Percentiles rank a stretch among this genome's conserved stretches.
Conservation (phyloP, 2,888 invertebrate genomes). For the Hemicrepidius hirtus region DNA sequence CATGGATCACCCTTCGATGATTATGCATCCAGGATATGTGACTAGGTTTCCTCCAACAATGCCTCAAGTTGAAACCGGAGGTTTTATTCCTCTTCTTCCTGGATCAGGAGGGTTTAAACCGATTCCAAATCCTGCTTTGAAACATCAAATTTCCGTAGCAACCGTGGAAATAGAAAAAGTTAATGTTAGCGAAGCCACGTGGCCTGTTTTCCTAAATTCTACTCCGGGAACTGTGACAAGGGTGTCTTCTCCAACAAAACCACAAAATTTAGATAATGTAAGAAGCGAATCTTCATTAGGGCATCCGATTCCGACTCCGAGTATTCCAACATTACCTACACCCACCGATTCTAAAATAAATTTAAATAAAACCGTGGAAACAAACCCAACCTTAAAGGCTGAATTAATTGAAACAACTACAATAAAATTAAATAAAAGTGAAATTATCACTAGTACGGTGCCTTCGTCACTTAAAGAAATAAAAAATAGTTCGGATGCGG, state of each 20-base stretch:
- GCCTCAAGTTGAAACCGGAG: constrained; percentile 83
- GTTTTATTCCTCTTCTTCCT: constrained; percentile 85
- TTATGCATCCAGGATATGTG: neutral
- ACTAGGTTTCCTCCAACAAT: constrained; percentile 71
- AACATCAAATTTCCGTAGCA: constrained; percentile 23
- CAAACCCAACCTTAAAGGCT: too few species aligned
- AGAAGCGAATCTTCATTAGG: constrained; percentile 1
- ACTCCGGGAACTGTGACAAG: constrained; percentile 1
- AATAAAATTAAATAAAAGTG: neutral
- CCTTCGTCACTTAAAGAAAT: neutral
- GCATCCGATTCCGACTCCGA: constrained; percentile 12
- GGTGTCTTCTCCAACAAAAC: neutral
- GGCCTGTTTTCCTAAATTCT: constrained; percentile 45
- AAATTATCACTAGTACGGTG: neutral
- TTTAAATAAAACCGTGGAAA: constrained; percentile 24
- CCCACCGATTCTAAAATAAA: neutral
- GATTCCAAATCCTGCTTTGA: constrained; percentile 72
- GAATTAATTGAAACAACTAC: neutral
- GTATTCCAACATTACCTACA: constrained; percentile 16
- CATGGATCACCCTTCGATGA: too few species aligned
- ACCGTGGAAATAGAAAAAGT: constrained; percentile 56
- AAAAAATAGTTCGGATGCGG: neutral
- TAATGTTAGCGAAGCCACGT: constrained; percentile 57
- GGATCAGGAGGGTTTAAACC: constrained; percentile 85
- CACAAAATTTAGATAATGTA: neutral